Percentiles rank a stretch among this genome's conserved stretches.
Conservation (phyloP, 2,888 invertebrate species). For the Acanthosoma haemorrhoidale region DNA sequence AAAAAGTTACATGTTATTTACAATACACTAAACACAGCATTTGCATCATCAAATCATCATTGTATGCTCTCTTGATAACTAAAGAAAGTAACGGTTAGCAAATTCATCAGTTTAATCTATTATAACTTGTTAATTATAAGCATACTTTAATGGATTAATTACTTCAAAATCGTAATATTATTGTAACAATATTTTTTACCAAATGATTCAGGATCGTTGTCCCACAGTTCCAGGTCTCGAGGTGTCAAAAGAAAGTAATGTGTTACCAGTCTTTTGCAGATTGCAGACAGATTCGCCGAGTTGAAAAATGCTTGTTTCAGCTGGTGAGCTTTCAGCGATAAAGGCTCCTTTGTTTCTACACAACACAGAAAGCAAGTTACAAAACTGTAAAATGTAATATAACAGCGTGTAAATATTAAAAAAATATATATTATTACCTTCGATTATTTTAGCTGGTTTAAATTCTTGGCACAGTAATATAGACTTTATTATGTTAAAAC, state of each 20-base stretch:
- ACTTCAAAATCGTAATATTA: no score
- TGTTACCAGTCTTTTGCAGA: conserved; percentile 76
- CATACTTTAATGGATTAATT: no score
- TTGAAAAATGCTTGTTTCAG: conserved; percentile 74
- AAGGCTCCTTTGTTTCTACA: conserved; percentile 46
- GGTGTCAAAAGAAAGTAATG: conserved; percentile 81
- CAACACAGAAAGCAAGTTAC: background rate
- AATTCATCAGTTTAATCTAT: no score
- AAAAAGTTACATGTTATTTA: no score
- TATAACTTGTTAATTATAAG: no score
- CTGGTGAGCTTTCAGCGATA: conserved; percentile 54
- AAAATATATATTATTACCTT: conserved; percentile 48
- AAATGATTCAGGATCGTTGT: conserved; percentile 84
- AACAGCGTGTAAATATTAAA: conserved; percentile 6
- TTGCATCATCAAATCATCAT: no score
- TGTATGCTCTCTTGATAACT: no score
- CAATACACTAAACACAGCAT: no score
- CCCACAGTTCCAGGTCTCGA: conserved; percentile 81
- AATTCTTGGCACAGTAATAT: conserved; percentile 74
- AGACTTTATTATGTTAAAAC: conserved; percentile 80
- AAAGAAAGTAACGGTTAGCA: no score
- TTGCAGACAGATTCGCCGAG: conserved; percentile 66
- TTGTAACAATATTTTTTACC: no score
- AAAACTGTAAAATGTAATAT: conserved; percentile 36
- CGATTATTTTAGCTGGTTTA: conserved; percentile 57